Evolutionary conservation across 2,113 vertebrate genomes (phyloP), one percentile per base, ranked within the genome.

Genomic region (Egretta garzetta): DNA sequence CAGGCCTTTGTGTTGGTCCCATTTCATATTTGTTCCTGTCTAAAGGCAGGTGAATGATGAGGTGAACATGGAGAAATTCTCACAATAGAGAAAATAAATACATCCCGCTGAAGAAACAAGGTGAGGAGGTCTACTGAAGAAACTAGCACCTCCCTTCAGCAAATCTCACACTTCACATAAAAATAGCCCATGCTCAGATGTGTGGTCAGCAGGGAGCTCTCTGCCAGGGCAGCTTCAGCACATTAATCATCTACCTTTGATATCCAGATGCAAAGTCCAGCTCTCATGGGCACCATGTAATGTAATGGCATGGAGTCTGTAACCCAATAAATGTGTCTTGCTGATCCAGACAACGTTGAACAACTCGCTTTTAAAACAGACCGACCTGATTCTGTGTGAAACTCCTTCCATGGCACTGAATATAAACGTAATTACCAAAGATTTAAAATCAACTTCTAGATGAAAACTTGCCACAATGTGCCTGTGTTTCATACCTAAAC

Each of bases 371-470:
- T 92, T 84, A 58, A 90, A 94, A 89, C 68, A 90, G 50, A 63
- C 80, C 77, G 50, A 63, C 80, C 60, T 90, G 39, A 32, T 89
- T 74, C 52, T 77, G 4, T 56, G 52, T 79, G 80, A 95, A 95
- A 93, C 56, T 81, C 58, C 68, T 88, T 74, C 45, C 66, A 58
- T 49, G 55, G 62, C n/a, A 41, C 50, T 66, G 67, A 80, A 45
- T 81, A 80, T 75, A 79, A 89, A 86, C 49, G 27, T 43, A 67
- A 86, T 85, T 91, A 80, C n/a, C n/a, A 82, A 89, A 89, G 49
- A 89, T 72, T 81, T 95, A 15, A 96, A 90, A 76, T 45, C 41
- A 80, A 10, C 80, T 94, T 94, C 82, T 55, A 86, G 66, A 27
- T 95, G 83, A 95, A 92, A 73, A 72, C 68, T 82, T 88, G 71